Conservation (phyloP, 2,888 invertebrate species). For the Sericinus montela region DNA sequence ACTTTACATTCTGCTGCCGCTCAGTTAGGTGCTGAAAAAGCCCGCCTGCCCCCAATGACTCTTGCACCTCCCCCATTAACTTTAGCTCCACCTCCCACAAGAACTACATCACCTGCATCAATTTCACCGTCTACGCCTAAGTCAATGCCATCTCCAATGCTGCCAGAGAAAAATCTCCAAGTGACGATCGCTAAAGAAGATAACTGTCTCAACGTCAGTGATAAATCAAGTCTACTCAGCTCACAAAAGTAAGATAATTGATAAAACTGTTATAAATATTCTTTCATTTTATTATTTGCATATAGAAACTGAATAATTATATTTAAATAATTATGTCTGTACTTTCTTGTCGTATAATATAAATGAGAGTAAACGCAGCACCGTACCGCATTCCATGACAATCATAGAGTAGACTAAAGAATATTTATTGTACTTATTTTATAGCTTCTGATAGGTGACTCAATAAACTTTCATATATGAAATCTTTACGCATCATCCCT, state of each 20-base stretch:
- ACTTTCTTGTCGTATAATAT: too few species aligned
- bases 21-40: slow-evolving; percentile 62
- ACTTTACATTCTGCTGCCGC: slow-evolving; percentile 67
- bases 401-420: too few species aligned
- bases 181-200: slow-evolving; percentile 63
- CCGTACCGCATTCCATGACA: too few species aligned
- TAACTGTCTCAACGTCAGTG: slow-evolving; percentile 61
- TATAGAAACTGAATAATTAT: too few species aligned
- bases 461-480: too few species aligned
- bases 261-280: too few species aligned
- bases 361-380: too few species aligned
- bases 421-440: too few species aligned
- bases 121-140: slow-evolving; percentile 57
- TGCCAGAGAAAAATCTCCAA: slow-evolving; percentile 67
- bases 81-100: slow-evolving; percentile 48
- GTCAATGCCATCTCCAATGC: slow-evolving; percentile 54
- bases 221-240: slow-evolving; percentile 69
- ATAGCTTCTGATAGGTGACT: too few species aligned
- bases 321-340: too few species aligned
- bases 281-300: too few species aligned
- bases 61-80: slow-evolving; percentile 54
- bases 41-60: slow-evolving; percentile 60
- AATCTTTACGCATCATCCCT: too few species aligned
- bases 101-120: slow-evolving; percentile 47
- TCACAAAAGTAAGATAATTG: slow-evolving; percentile 63